These are phyloP conservation scores for Paragorgia papillata DNA, from an alignment of 92 coral and sea anemone species.

Conservation along the genomic window DNA sequence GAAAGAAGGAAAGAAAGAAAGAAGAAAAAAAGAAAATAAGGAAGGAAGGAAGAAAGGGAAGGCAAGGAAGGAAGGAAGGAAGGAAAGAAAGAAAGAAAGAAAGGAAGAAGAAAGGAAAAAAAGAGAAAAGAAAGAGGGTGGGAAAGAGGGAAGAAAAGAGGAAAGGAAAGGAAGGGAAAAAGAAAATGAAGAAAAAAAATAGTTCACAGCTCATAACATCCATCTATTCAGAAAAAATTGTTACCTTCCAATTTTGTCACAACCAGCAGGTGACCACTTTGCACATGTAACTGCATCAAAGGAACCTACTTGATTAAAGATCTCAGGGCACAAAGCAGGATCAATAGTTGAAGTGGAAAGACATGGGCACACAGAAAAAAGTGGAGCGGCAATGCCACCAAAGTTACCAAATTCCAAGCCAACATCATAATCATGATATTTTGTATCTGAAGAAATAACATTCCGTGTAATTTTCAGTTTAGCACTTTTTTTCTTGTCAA, in stretches of 20 bases:
- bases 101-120: too few relatives aligned
- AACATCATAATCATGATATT: neutral
- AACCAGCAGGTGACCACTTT: slow-evolving; percentile 72
- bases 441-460: slow-evolving; percentile 1
- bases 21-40: too few relatives aligned
- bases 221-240: neutral
- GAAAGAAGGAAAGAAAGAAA: too few relatives aligned
- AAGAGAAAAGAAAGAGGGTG: too few relatives aligned
- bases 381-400: neutral
- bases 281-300: slow-evolving; percentile 26
- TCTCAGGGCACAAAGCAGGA: slow-evolving; percentile 17
- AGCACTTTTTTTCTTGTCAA: slow-evolving; percentile 11
- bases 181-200: neutral
- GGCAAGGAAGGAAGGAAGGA: too few relatives aligned
- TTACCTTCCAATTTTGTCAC: slow-evolving; percentile 64
- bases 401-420: neutral
- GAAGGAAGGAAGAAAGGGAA: too few relatives aligned
- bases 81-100: too few relatives aligned
- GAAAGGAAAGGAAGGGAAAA: too few relatives aligned
- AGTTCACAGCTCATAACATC: neutral
- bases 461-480: slow-evolving; percentile 9
- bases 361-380: slow-evolving; percentile 11
- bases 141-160: too few relatives aligned
- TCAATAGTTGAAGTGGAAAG: slow-evolving; percentile 1
- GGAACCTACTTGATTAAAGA: neutral